Evolutionary conservation across 53 echinoderm and acorn worm species (phyloP).

Genomic region (Antedon mediterranea): DNA sequence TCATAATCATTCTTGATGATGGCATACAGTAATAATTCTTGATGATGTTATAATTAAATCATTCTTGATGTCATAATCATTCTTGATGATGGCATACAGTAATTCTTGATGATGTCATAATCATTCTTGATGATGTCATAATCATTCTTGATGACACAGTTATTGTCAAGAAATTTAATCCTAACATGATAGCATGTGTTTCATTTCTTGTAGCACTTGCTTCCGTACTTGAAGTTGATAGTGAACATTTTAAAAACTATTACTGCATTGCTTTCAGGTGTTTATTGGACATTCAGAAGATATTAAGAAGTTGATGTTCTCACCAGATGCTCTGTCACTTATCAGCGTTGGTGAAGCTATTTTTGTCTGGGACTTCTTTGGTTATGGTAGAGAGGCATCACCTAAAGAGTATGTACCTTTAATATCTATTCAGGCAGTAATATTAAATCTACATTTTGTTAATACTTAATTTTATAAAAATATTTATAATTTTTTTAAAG

Average conservation of each 20-base stretch:
- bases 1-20: no score
- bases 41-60: no score
- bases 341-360: slow-evolving; percentile 79
- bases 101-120: no score
- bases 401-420: slow-evolving; percentile 19
- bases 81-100: no score
- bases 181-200: no score
- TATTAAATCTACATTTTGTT: no score
- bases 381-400: slow-evolving; percentile 25
- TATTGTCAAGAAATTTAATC: background rate
- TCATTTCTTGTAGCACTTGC: background rate
- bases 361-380: slow-evolving; percentile 90
- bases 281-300: slow-evolving; percentile 86
- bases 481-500: background rate
- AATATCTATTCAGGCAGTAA: no score
- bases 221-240: background rate
- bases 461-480: no score
- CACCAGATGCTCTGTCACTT: slow-evolving; percentile 52
- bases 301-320: slow-evolving; percentile 66
- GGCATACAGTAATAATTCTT: no score
- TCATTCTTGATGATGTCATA: no score
- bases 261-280: slow-evolving; percentile 33
- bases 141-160: background rate
- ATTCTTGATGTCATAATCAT: no score
- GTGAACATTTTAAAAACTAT: background rate